Evolutionary conservation across 53 echinoderm and acorn worm genomes (phyloP), one percentile per base, ranked within the genome.

Genomic region (Astropecten irregularis): DNA sequence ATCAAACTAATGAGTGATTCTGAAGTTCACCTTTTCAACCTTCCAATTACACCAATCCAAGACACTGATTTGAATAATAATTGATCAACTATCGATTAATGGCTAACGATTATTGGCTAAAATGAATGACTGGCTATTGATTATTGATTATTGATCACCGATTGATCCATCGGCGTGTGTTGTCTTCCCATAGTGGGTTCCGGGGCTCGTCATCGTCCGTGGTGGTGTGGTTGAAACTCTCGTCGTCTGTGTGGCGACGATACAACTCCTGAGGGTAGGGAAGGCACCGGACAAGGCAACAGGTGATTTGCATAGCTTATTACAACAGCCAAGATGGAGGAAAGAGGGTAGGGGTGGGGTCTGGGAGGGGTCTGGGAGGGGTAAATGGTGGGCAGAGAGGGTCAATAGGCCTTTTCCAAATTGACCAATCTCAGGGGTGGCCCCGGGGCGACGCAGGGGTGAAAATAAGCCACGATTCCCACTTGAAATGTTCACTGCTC

Each of bases 121-220:
- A n/a, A n/a, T n/a, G n/a, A n/a, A n/a, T n/a, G n/a, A n/a, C n/a
- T 71, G 54, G 11, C 34, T 58, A 66, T 37, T 66, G 66, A 39
- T 30, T 51, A 74, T 7, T 74, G 58, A 18, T 74, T 74, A 57
- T 57, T n/a, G 74, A 72, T 84, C 84, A 93, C 58, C 90, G 90
- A 53, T 87, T 93, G 77, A 93, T 90, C 93, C 93, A 93, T 23
- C 82, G 72, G 22, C 90, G 85, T 28, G 90, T 88, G 62, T 87
- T 87, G 13, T 93, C 93, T 48, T 89, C 83, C 84, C 84, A 89
- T 26, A 84, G 89, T 9, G 83, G 84, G 39, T 90, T 84, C 0
- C 42, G 30, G 9, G 79, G 77, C 33, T 81, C 90, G 19, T 89
- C 90, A 8, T 88, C 88, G 61, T 92, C 92, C 11, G 89, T 89